A percentile compares a stretch with the other conserved stretches of the same genome.
phyloP scores from a whole-genome alignment of 2,113 vertebrate genomes.

The Aleadryas rufinucha region DNA sequence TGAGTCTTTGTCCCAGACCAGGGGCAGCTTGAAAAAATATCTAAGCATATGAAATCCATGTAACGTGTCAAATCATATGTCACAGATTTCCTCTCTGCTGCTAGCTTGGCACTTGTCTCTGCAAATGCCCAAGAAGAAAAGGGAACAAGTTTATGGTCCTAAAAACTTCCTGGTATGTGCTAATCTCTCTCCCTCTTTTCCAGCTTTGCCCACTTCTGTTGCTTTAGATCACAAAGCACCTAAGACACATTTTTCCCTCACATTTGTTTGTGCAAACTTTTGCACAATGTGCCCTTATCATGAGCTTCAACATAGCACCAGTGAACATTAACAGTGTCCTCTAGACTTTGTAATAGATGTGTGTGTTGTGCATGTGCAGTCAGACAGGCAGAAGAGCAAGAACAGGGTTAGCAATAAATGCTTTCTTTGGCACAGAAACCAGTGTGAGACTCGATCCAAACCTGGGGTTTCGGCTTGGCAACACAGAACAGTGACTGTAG shows the following conservation, averaged over 20 bases:
- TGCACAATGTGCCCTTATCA: background rate
- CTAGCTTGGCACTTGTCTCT: background rate
- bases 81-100: background rate
- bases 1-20: background rate
- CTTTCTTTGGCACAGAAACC: background rate
- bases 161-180: background rate
- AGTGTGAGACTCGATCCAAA: background rate
- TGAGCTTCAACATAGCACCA: background rate
- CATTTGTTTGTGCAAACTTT: background rate
- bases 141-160: slow-evolving; percentile 5
- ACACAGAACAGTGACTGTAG: background rate
- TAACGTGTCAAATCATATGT: background rate
- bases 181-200: slow-evolving; percentile 17
- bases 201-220: background rate
- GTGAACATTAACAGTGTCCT: background rate
- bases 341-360: background rate
- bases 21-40: background rate
- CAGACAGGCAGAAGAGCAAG: background rate
- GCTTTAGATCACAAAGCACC: background rate
- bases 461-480: background rate
- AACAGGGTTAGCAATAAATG: background rate
- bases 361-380: background rate
- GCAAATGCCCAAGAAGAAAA: background rate
- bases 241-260: background rate
- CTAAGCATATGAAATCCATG: background rate